These are phyloP conservation scores for Rhipidura dahli DNA, from an alignment of 2,113 vertebrate genomes.

Conservation along the genomic window DNA sequence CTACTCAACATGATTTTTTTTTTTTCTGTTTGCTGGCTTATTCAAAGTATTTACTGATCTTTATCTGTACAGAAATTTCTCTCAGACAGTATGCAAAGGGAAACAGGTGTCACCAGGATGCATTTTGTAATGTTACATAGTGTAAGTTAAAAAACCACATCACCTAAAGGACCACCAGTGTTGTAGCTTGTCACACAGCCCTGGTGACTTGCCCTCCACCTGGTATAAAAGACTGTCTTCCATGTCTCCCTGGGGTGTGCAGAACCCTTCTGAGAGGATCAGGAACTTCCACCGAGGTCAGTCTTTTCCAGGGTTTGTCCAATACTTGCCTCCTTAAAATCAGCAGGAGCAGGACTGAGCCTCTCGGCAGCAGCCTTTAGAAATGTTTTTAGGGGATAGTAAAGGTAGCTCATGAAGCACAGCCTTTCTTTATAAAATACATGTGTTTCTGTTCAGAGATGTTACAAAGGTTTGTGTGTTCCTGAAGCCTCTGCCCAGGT, in stretches of 20 bases:
- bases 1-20: not conserved
- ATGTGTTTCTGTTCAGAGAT: not conserved
- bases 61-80: not conserved
- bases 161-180: not conserved
- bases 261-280: not conserved
- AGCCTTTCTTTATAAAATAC: not conserved
- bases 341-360: not conserved
- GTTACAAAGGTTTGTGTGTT: not conserved
- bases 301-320: not conserved
- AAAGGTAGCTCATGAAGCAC: not conserved
- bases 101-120: not conserved
- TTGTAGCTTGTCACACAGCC: not conserved
- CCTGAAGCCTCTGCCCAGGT: not conserved
- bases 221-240: not conserved
- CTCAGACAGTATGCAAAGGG: not conserved
- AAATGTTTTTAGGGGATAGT: not conserved
- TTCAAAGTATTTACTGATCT: not conserved
- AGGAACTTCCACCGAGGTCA: not conserved
- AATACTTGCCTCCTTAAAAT: not conserved
- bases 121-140: not conserved
- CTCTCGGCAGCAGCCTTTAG: not conserved
- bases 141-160: fast-evolving
- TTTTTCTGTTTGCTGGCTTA: not conserved
- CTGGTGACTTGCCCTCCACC: not conserved
- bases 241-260: not conserved